Percentiles rank a stretch among this genome's conserved stretches.
Conservation (phyloP, 2,113 vertebrate genomes). For the Brevimyrus niger region DNA sequence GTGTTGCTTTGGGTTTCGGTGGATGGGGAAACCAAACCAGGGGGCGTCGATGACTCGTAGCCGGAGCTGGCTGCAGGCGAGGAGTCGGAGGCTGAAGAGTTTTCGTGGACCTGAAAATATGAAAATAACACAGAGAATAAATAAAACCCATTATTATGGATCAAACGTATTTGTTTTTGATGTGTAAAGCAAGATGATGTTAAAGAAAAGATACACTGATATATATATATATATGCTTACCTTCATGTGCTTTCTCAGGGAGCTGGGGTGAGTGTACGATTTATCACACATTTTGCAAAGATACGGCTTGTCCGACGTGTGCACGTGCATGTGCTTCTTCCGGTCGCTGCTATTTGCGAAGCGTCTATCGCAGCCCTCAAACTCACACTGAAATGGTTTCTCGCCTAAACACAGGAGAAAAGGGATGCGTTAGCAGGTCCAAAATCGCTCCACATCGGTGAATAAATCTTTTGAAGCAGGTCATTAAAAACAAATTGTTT, state of each 20-base stretch:
- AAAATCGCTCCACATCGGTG: neutral
- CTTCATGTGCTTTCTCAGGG: slow-evolving; percentile 80
- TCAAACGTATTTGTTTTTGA: neutral
- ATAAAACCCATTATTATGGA: neutral
- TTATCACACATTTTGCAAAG: slow-evolving; percentile 84
- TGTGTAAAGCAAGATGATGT: neutral
- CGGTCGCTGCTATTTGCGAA: slow-evolving; percentile 79
- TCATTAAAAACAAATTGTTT: neutral
- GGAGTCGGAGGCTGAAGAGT: slow-evolving; percentile 63
- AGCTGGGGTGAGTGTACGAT: slow-evolving; percentile 82
- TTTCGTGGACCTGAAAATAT: slow-evolving; percentile 67
- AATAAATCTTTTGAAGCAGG: neutral
- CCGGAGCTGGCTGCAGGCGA: slow-evolving; percentile 71
- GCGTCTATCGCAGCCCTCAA: slow-evolving; percentile 76
- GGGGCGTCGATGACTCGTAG: slow-evolving; percentile 72
- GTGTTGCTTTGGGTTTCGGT: slow-evolving; percentile 69
- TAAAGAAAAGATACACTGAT: neutral
- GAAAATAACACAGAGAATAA: neutral
- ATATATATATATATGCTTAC: slow-evolving; percentile 38
- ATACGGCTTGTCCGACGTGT: slow-evolving; percentile 81
- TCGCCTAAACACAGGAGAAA: slow-evolving; percentile 59
- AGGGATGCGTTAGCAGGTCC: neutral
- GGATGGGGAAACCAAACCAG: slow-evolving; percentile 69
- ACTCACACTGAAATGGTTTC: slow-evolving; percentile 80
- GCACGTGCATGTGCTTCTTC: slow-evolving; percentile 83